Percentiles rank a stretch among this genome's conserved stretches.
Conservation (phyloP, 2,888 invertebrate genomes). For the Alentia gelatinosa region DNA sequence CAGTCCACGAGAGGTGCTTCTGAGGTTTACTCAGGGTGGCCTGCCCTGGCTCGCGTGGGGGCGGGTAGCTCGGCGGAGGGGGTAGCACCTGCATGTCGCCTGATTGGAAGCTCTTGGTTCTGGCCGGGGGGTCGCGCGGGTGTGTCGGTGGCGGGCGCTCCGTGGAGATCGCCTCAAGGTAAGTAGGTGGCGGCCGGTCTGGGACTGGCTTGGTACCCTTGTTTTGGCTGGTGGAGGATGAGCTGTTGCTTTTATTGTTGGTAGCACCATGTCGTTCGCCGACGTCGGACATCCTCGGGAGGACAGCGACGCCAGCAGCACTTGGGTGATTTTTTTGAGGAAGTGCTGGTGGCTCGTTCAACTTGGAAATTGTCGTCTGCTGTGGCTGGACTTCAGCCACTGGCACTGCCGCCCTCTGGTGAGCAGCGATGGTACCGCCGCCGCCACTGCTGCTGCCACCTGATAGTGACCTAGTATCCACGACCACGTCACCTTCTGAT, state of each 20-base stretch:
- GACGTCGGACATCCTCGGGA: neutral
- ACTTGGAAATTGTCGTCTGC: neutral
- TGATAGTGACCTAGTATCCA: neutral
- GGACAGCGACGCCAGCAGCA: neutral
- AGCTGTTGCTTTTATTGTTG: neutral
- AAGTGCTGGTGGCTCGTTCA: neutral
- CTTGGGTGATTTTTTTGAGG: neutral
- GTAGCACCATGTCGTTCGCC: constrained; percentile 21
- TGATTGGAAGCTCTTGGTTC: neutral
- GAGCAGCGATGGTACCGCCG: constrained; percentile 18
- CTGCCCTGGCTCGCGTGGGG: constrained; percentile 23
- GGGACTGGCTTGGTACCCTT: neutral
- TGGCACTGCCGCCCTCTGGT: neutral
- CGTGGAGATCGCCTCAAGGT: neutral
- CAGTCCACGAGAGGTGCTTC: neutral
- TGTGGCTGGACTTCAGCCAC: constrained; percentile 31
- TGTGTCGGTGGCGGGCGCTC: neutral
- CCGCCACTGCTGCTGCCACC: neutral
- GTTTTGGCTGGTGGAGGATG: neutral
- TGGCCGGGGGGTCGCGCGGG: neutral
- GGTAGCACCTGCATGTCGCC: neutral
- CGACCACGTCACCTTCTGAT: neutral
- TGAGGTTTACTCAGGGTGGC: neutral
- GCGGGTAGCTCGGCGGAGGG: constrained; percentile 33
- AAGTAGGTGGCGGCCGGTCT: constrained; percentile 46